Evolutionary conservation across 2,113 vertebrate species (phyloP), one percentile per base, ranked within the genome.

Genomic region (Grammomys surdaster): DNA sequence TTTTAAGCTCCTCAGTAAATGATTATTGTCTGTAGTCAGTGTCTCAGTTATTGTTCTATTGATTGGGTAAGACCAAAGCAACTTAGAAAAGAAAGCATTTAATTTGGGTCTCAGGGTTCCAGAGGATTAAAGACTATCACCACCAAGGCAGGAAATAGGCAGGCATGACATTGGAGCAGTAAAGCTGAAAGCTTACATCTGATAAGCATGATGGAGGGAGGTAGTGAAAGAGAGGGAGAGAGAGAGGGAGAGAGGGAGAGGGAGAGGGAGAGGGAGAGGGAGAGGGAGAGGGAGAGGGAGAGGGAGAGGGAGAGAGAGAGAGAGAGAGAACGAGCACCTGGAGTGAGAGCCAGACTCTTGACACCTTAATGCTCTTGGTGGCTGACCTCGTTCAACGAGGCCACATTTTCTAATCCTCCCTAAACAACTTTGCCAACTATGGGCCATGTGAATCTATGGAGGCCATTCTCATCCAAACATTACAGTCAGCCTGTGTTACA

Each of bases 221-320:
- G 19, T 51, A n/a, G 17, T 5, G 1, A 56, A 5, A 19, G 13
- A 5, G 3, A 36, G 20, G 19, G 14, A 7, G 33, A 16, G 12
- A 33, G 13, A 16, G 67, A 70, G 31, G 16, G 13, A 69, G 67
- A 33, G 13, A 69, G 5, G 10, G 33, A 33, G 31, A 20, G 7
- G 40, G 7, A 75, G 20, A 43, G 10, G 43, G 1, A 75, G 73
- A 75, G 24, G 28, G 12, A 48, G 40, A 75, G 22, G 24, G 26
- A 17, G 24, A 7, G 13, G 3, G 60, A 26, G 7, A 8, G 22
- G 8, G 13, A 5, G 3, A 36, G 20, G 19, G 14, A 7, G 33
- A 16, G 12, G 14, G 13, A 16, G 67, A 70, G 31, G 16, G 13
- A 69, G 67, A 33, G 13, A 69, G 5, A 22, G 33, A 33, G 31